Evolutionary conservation across 2,888 invertebrate genomes (phyloP), one percentile per base, ranked within the genome.

Genomic region (Tolmerus cingulatus): DNA sequence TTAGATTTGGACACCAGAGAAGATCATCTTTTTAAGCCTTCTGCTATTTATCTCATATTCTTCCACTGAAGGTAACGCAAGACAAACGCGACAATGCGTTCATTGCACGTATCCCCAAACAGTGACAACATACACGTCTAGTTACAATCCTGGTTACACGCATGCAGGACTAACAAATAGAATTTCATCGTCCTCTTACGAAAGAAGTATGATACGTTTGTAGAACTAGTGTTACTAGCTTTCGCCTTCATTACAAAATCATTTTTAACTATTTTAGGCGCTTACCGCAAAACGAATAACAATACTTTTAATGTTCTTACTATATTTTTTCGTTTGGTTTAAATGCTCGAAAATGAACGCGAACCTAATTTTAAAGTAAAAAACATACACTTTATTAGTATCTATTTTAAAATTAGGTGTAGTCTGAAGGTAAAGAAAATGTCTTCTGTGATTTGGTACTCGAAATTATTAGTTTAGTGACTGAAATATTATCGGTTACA

Each of bases 91-190:
- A 7, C 66, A 46, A 79, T 79, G 79, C 51, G 79, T 79, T 23
- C 51, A 51, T 27, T 79, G 79, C 79, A 40, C 79, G 30, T 79
- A 79, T 23, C 78, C 78, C 23, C 78, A 78, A 77, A 34, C 77
- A 5, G 34, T 37, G 37, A 37, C 77, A 0, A 23, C 23, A 40
- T 40, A 37, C 43, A 14, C 51, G n/a, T 51, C 51, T n/a, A n/a
- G 51, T 51, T 51, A 51, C 51, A 51, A 16, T 51, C 51, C 51
- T 51, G 51, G 51, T n/a, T 66, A 66, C 27, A 37, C 78, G 43
- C 27, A 51, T 51, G 30, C 23, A 1, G 79, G 79, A 46, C 30
- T 79, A 79, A 51, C 23, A 23, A 79, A 79, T 51, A 46, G 79
- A 19, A 30, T 79, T 40, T 34, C 79, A 51, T 79, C 79, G 27